These are phyloP conservation scores for Takifugu bimaculatus DNA, from an alignment of 2,113 vertebrate genomes.

Conservation along the genomic window DNA sequence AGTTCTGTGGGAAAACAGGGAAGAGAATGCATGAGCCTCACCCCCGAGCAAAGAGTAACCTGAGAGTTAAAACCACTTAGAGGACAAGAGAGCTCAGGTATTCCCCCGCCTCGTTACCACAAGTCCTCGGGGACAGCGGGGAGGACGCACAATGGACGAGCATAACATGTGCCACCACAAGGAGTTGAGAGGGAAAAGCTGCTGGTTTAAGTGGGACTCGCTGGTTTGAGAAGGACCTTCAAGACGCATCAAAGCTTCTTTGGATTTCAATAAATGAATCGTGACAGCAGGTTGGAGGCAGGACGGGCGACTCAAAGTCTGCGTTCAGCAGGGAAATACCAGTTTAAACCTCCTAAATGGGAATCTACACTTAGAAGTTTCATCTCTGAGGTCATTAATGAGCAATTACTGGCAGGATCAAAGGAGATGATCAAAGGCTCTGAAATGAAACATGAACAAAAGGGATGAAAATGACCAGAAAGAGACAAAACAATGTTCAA, in stretches of 20 bases:
- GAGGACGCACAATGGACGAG: constrained; percentile 38
- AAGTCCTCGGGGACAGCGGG: constrained; percentile 44
- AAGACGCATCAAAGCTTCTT: too few species aligned
- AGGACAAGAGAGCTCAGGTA: constrained; percentile 55
- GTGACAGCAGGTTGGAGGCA: too few species aligned
- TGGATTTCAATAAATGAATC: too few species aligned
- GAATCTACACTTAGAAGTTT: too few species aligned
- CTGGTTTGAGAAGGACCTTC: neutral
- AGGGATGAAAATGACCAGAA: neutral
- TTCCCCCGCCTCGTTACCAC: constrained; percentile 47
- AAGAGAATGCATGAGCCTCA: constrained; percentile 30
- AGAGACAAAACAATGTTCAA: neutral
- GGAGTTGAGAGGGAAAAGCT: constrained; percentile 10
- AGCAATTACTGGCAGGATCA: too few species aligned
- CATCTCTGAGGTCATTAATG: too few species aligned
- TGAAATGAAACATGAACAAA: neutral
- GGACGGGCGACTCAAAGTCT: too few species aligned
- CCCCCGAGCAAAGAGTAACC: constrained; percentile 34
- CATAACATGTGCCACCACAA: constrained; percentile 31
- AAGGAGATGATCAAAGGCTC: neutral
- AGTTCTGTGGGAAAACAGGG: constrained; percentile 55
- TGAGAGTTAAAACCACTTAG: constrained; percentile 48
- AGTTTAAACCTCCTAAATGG: too few species aligned
- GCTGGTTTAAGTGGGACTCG: neutral
- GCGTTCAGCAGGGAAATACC: too few species aligned